phyloP scores from a whole-genome alignment of 35 echinoderm and acorn worm genomes.

The Heliocidaris tuberculata region DNA sequence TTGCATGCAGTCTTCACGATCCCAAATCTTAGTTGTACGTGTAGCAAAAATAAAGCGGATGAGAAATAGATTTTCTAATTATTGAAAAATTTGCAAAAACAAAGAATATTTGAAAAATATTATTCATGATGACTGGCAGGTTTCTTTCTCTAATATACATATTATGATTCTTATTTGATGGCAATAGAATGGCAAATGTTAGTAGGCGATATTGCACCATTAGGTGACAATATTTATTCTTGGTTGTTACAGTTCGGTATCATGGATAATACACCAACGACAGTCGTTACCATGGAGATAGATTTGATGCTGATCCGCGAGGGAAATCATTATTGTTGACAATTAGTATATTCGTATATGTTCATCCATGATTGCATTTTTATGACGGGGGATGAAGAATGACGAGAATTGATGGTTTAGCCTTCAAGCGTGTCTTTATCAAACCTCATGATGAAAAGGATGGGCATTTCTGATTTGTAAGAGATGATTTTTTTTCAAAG shows the following conservation, averaged over 20 bases:
- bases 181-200: too few relatives aligned
- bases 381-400: background rate
- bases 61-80: too few relatives aligned
- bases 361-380: background rate
- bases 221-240: too few relatives aligned
- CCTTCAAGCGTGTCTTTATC: background rate
- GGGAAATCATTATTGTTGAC: constrained; percentile 10
- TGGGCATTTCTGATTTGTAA: background rate
- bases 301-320: background rate
- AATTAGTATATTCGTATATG: background rate
- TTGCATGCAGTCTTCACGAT: too few relatives aligned
- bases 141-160: too few relatives aligned
- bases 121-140: too few relatives aligned
- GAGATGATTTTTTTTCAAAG: background rate
- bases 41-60: too few relatives aligned
- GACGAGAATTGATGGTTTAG: background rate
- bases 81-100: too few relatives aligned
- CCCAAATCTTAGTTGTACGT: too few relatives aligned
- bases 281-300: background rate
- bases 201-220: too few relatives aligned
- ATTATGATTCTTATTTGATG: too few relatives aligned
- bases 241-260: background rate
- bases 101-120: too few relatives aligned
- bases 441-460: background rate
- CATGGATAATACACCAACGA: background rate